Evolutionary conservation across 2,113 vertebrate genomes (phyloP).

Genomic region (Xenopus tropicalis): DNA sequence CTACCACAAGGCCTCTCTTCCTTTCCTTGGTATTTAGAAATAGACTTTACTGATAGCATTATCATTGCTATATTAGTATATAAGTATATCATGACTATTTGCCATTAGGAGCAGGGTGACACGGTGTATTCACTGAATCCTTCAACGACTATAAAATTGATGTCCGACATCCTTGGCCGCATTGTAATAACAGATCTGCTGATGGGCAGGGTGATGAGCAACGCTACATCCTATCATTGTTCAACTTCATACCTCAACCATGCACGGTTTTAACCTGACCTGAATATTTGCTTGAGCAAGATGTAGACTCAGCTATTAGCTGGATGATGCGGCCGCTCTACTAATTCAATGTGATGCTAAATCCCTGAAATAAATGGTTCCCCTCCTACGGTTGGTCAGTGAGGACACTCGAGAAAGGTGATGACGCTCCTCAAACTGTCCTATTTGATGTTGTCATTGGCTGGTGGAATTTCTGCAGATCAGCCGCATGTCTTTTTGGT

Average conservation of each 20-base stretch:
- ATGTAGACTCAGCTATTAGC: conserved; percentile 33
- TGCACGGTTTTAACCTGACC: conserved; percentile 21
- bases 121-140: too few relatives aligned
- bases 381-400: not conserved
- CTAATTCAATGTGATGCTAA: conserved; percentile 30
- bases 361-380: conserved; percentile 14
- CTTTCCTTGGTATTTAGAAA: too few relatives aligned
- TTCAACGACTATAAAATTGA: too few relatives aligned
- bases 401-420: not conserved
- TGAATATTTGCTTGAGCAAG: conserved; percentile 31
- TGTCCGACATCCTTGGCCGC: too few relatives aligned
- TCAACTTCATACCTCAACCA: not conserved
- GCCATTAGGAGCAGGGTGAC: too few relatives aligned
- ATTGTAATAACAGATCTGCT: too few relatives aligned
- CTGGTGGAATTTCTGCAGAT: conserved; percentile 10
- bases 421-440: conserved; percentile 11
- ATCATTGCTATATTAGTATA: too few relatives aligned
- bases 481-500: conserved; percentile 14
- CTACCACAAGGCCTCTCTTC: too few relatives aligned
- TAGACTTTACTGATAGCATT: too few relatives aligned
- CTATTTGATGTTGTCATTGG: not conserved
- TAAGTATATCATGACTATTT: too few relatives aligned
- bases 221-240: too few relatives aligned
- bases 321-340: conserved; percentile 16
- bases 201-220: too few relatives aligned